These are phyloP conservation scores for Microtus richardsoni DNA, from an alignment of 2,113 vertebrate species.

Conservation along the genomic window DNA sequence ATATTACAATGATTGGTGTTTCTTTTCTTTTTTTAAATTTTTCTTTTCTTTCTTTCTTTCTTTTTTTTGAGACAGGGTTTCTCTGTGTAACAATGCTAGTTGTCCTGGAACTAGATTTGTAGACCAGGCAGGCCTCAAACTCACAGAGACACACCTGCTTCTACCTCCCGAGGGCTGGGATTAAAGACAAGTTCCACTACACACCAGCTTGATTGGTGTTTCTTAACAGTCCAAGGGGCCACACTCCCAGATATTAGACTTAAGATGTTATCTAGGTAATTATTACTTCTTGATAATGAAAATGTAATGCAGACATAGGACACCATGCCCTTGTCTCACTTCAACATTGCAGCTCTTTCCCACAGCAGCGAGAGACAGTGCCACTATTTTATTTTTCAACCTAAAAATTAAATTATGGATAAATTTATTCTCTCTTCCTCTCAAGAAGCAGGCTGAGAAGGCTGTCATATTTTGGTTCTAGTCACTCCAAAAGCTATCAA, in stretches of 20 bases:
- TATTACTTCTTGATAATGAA: background rate
- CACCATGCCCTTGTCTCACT: background rate
- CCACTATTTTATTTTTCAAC: background rate
- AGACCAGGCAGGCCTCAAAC: too few species aligned
- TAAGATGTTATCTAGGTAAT: background rate
- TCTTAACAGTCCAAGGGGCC: background rate
- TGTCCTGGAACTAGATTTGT: too few species aligned
- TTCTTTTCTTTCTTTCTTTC: too few species aligned
- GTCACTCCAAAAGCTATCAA: background rate
- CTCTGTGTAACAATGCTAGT: too few species aligned
- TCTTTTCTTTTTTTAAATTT: background rate
- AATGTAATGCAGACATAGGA: background rate
- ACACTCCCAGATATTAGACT: background rate
- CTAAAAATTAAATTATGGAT: background rate
- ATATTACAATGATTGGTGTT: background rate
- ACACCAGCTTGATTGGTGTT: background rate
- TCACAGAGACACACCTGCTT: too few species aligned
- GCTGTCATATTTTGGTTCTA: background rate
- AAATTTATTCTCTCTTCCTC: background rate
- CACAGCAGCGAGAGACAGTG: background rate
- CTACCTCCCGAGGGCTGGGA: too few species aligned
- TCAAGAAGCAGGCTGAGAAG: background rate
- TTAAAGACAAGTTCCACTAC: too few species aligned
- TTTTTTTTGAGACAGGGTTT: too few species aligned
- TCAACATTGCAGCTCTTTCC: background rate